Evolutionary conservation across 2,797 vertebrate genomes (phyloP).

Genomic region (Antennarius maculatus): DNA sequence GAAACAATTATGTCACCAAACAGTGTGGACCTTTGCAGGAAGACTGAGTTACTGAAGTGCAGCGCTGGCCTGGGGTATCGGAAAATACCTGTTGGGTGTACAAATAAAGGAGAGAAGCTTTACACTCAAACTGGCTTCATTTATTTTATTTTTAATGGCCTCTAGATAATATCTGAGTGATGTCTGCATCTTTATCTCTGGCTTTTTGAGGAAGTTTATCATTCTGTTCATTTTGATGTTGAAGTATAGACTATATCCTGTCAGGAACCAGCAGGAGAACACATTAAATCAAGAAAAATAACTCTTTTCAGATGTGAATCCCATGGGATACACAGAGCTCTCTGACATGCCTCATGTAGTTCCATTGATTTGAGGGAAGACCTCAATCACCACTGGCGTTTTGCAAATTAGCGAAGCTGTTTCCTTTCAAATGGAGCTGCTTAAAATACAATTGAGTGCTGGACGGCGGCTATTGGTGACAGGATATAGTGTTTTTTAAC

Average conservation of each 20-base stretch:
- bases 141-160: slow-evolving; percentile 45
- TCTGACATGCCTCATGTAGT: slow-evolving; percentile 39
- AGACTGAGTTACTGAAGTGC: slow-evolving; percentile 60
- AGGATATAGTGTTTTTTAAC: slow-evolving; percentile 61
- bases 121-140: slow-evolving; percentile 54
- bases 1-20: slow-evolving; percentile 44
- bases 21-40: slow-evolving; percentile 34
- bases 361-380: slow-evolving; percentile 66
- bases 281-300: slow-evolving; percentile 65
- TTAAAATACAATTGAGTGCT: slow-evolving; percentile 62
- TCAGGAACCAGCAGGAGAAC: slow-evolving; percentile 41
- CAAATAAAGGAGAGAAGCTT: slow-evolving; percentile 49
- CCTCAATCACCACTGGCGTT: slow-evolving; percentile 68
- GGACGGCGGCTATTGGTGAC: slow-evolving; percentile 41
- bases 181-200: slow-evolving; percentile 14
- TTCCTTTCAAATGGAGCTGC: slow-evolving; percentile 53
- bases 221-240: slow-evolving; percentile 53
- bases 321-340: slow-evolving; percentile 48
- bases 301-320: slow-evolving; percentile 74
- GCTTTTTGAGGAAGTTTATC: slow-evolving; percentile 38
- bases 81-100: slow-evolving; percentile 69
- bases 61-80: slow-evolving; percentile 44
- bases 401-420: slow-evolving; percentile 62
- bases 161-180: slow-evolving; percentile 50
- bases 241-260: slow-evolving; percentile 28